Conservation (phyloP, 2,113 vertebrate species). For the Pituophis catenifer region DNA sequence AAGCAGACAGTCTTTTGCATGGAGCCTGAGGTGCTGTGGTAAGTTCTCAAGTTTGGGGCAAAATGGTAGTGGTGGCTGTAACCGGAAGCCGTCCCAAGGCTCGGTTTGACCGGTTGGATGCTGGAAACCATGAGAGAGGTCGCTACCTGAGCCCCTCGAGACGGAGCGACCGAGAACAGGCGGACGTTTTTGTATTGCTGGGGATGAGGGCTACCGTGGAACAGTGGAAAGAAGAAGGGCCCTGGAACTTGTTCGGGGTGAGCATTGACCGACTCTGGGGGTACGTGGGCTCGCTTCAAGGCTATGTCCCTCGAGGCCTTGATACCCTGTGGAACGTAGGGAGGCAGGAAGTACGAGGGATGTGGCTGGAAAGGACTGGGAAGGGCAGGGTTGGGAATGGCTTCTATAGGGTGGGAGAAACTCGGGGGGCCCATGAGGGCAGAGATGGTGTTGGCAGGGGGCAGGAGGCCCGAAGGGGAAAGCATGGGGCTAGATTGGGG, state of each 20-base stretch:
- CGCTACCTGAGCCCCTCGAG: not conserved
- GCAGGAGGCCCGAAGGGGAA: not conserved
- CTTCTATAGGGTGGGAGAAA: not conserved
- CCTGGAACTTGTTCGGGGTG: not conserved
- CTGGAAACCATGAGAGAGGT: slow-evolving; percentile 4
- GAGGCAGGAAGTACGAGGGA: not conserved
- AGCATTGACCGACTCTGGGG: not conserved
- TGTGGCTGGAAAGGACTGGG: not conserved
- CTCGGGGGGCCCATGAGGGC: not conserved
- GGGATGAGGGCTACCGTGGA: not conserved
- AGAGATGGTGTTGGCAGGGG: not conserved
- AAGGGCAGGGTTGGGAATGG: not conserved
- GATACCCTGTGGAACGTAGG: not conserved
- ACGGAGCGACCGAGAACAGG: not conserved
- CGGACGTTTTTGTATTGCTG: not conserved
- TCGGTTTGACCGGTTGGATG: slow-evolving; percentile 12
- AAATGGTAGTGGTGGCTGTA: slow-evolving; percentile 30
- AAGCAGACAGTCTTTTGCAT: slow-evolving; percentile 41
- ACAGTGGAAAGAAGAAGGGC: not conserved
- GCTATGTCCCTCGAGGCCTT: not conserved
- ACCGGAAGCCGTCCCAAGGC: slow-evolving; percentile 23
- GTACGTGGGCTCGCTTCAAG: not conserved
- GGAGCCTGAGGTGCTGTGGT: slow-evolving; percentile 43
- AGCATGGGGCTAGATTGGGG: slow-evolving; percentile 35
- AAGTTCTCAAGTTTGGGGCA: slow-evolving; percentile 24